Conservation (phyloP, 2,113 vertebrate genomes). For the Psilopsiagon aurifrons region DNA sequence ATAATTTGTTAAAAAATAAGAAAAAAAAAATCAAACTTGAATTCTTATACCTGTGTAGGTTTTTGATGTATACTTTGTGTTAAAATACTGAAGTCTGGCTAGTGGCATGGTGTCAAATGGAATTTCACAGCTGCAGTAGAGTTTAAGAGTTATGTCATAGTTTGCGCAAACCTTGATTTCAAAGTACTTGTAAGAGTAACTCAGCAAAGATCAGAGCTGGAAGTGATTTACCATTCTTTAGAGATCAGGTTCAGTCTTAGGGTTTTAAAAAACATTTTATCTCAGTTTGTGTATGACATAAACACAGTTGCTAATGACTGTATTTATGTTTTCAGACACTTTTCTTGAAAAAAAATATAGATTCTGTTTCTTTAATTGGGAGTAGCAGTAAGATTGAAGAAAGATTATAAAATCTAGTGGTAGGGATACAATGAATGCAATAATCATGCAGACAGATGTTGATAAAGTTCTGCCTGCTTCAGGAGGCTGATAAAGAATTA, state of each 20-base stretch:
- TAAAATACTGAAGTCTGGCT: neutral
- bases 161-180: neutral
- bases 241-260: neutral
- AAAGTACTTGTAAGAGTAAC: neutral
- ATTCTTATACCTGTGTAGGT: neutral
- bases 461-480: neutral
- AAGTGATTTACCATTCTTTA: neutral
- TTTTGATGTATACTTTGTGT: neutral
- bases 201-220: neutral
- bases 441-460: neutral
- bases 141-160: neutral
- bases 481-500: neutral
- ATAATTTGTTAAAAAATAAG: neutral
- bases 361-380: neutral
- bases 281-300: neutral
- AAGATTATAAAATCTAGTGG: neutral
- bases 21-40: neutral
- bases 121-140: neutral
- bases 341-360: neutral
- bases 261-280: neutral
- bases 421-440: neutral
- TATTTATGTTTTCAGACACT: neutral
- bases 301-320: neutral
- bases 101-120: neutral
- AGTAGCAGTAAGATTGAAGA: neutral